Conservation (phyloP, 2,113 vertebrate species). For the Anhinga rufa region DNA sequence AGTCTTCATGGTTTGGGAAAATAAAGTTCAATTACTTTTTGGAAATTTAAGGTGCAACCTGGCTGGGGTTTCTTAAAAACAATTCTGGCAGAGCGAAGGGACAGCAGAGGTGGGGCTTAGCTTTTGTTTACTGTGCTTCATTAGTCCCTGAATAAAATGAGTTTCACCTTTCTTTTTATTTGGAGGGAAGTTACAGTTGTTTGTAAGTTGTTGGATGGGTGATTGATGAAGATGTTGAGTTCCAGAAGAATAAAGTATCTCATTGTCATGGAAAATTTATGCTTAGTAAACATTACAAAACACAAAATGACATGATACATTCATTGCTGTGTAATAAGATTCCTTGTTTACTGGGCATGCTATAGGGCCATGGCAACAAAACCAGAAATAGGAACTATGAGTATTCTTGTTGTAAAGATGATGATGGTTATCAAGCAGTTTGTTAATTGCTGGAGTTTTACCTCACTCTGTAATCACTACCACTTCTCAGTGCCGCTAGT, state of each 20-base stretch:
- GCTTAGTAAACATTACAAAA: constrained; percentile 52
- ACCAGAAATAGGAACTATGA: constrained; percentile 40
- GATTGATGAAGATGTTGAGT: not conserved
- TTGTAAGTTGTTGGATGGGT: not conserved
- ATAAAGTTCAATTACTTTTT: not conserved
- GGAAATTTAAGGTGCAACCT: not conserved
- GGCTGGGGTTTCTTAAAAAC: not conserved
- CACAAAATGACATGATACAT: not conserved
- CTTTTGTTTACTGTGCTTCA: not conserved
- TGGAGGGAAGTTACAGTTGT: not conserved
- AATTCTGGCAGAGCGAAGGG: not conserved
- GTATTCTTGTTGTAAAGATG: constrained; percentile 15
- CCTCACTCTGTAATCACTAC: not conserved
- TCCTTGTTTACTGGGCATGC: constrained; percentile 38
- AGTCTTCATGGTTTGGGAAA: not conserved
- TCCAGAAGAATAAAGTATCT: not conserved
- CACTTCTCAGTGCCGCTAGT: not conserved
- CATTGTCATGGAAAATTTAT: constrained; percentile 53
- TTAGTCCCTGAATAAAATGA: not conserved
- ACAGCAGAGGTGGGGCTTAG: not conserved
- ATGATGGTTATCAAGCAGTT: constrained; percentile 12
- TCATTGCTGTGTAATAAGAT: constrained; percentile 44
- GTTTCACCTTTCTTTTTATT: not conserved
- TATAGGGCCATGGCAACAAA: constrained; percentile 42
- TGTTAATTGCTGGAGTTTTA: constrained; percentile 3